Conservation (phyloP, 2,113 vertebrate genomes). For the Gadus chalcogrammus region DNA sequence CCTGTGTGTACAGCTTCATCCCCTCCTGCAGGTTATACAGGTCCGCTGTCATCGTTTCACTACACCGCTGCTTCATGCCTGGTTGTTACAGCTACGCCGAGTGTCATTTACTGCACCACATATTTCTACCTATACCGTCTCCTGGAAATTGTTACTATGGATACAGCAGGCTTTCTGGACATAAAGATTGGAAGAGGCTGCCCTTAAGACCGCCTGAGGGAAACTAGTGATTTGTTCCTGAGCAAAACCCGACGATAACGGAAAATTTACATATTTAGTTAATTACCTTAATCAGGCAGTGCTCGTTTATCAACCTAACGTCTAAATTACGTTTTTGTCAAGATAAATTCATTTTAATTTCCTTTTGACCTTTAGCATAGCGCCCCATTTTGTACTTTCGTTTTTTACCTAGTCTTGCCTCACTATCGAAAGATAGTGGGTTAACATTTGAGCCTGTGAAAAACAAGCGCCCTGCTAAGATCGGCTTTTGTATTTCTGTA, state of each 20-base stretch:
- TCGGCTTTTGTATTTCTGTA: too few relatives aligned
- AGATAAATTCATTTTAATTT: slow-evolving; percentile 66
- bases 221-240: slow-evolving; percentile 47
- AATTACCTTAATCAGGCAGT: slow-evolving; percentile 61
- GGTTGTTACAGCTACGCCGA: slow-evolving; percentile 33
- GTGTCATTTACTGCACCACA: slow-evolving; percentile 44
- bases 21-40: slow-evolving; percentile 52
- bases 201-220: slow-evolving; percentile 29
- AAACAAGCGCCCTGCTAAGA: background rate
- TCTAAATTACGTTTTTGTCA: slow-evolving; percentile 65
- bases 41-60: slow-evolving; percentile 40
- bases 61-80: slow-evolving; percentile 25
- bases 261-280: slow-evolving; percentile 62
- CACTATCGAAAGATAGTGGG: too few relatives aligned
- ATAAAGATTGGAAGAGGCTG: slow-evolving; percentile 40
- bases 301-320: slow-evolving; percentile 62
- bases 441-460: too few relatives aligned
- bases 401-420: too few relatives aligned
- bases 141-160: slow-evolving; percentile 14
- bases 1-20: slow-evolving; percentile 13
- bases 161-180: slow-evolving; percentile 42
- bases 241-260: slow-evolving; percentile 57
- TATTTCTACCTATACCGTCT: slow-evolving; percentile 29
- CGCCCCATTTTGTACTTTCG: background rate
- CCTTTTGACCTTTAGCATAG: slow-evolving; percentile 49